These are phyloP conservation scores for Odontophorus gujanensis DNA, from an alignment of 2,113 vertebrate species.

Conservation along the genomic window DNA sequence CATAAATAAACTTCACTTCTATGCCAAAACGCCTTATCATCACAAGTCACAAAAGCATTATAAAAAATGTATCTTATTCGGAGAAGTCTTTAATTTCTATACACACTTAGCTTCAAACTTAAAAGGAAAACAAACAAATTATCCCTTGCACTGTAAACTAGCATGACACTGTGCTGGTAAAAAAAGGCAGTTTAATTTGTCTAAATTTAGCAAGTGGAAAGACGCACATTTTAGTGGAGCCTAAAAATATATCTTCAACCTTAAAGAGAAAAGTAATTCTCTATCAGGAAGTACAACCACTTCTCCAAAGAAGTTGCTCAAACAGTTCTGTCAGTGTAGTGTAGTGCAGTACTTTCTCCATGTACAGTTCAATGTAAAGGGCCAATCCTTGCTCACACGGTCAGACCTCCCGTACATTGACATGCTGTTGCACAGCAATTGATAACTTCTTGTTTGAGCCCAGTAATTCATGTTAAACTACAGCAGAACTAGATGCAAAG, in stretches of 20 bases:
- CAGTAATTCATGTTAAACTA: not conserved
- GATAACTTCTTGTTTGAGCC: not conserved
- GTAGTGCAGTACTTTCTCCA: not conserved
- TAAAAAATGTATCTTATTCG: not conserved
- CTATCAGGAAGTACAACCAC: not conserved
- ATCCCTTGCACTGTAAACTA: not conserved
- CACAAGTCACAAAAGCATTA: slow-evolving; percentile 14
- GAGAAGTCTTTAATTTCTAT: slow-evolving; percentile 16
- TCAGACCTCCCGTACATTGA: not conserved
- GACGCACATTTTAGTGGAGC: not conserved
- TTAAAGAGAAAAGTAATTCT: not conserved
- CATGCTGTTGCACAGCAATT: not conserved
- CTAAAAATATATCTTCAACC: slow-evolving; percentile 18
- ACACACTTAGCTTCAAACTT: slow-evolving; percentile 15
- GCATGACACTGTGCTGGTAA: not conserved
- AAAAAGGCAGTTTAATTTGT: slow-evolving; percentile 15
- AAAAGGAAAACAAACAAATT: not conserved
- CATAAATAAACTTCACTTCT: not conserved
- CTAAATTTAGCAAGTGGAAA: slow-evolving; percentile 1
- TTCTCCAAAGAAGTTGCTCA: not conserved
- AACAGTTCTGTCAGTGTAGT: not conserved
- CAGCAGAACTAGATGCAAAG: not conserved
- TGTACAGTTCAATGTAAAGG: not conserved
- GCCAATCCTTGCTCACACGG: not conserved
- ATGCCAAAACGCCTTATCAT: not conserved